Percentiles rank a stretch among this genome's conserved stretches.
These are phyloP conservation scores for Patella vulgata DNA, from an alignment of 1,140 invertebrate species.

Conservation along the genomic window DNA sequence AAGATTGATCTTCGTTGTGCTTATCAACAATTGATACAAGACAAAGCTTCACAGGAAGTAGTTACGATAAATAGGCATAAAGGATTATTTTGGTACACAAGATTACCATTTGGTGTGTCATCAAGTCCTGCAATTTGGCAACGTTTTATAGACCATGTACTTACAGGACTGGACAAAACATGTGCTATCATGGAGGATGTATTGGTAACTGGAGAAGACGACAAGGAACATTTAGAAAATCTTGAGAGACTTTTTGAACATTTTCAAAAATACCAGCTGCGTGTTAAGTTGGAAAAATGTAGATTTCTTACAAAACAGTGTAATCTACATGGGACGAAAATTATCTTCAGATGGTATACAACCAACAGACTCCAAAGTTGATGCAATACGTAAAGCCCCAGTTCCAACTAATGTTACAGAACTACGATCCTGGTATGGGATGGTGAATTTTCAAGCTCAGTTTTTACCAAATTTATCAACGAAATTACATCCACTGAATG, in stretches of 20 bases:
- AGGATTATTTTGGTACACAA: slow-evolving; percentile 64
- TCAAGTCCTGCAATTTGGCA: neutral
- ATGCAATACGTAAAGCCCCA: slow-evolving; percentile 1
- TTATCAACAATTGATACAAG: slow-evolving; percentile 44
- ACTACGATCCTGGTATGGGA: slow-evolving; percentile 18
- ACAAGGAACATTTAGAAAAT: neutral
- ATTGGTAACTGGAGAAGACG: neutral
- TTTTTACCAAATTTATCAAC: slow-evolving; percentile 23
- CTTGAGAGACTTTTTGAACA: neutral
- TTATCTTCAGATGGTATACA: slow-evolving; percentile 1
- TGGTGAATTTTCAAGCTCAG: slow-evolving; percentile 19
- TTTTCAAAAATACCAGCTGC: neutral
- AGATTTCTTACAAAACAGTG: slow-evolving; percentile 1
- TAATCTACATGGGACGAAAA: neutral
- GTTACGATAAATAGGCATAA: slow-evolving; percentile 53
- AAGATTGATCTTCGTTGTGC: slow-evolving; percentile 6
- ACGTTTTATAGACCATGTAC: neutral
- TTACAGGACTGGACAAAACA: neutral
- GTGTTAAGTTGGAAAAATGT: neutral
- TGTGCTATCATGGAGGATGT: neutral
- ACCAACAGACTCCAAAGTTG: slow-evolving; percentile 3
- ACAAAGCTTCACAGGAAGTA: slow-evolving; percentile 26
- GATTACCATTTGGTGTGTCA: slow-evolving; percentile 67
- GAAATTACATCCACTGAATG: slow-evolving; percentile 9
- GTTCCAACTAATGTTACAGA: slow-evolving; percentile 14